Conservation (phyloP, 1,140 invertebrate genomes). For the Drosophila yakuba region DNA sequence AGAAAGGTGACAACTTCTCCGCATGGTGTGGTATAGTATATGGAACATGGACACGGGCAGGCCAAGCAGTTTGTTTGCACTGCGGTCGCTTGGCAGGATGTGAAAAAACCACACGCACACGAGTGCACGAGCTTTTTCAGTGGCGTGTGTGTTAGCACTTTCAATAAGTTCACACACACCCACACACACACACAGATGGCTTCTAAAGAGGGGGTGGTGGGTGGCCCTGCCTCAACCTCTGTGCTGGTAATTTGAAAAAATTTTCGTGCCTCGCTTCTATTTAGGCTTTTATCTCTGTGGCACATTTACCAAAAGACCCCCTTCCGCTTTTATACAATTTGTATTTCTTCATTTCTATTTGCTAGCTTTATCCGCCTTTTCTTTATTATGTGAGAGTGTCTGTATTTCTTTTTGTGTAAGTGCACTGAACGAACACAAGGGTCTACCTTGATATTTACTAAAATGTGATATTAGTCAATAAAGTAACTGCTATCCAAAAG, state of each 20-base stretch:
- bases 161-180: conserved; percentile 62
- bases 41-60: conserved; percentile 47
- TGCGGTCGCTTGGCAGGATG: conserved; percentile 70
- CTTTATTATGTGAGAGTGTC: conserved; percentile 41
- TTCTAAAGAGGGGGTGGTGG: conserved; percentile 6
- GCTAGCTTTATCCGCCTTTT: conserved; percentile 40
- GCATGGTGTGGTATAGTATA: conserved; percentile 6
- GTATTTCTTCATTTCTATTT: conserved; percentile 77
- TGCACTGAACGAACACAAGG: conserved; percentile 1
- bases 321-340: conserved; percentile 71
- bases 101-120: conserved; percentile 16
- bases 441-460: no score
- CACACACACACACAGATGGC: conserved; percentile 19
- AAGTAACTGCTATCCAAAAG: no score
- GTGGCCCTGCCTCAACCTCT: conserved; percentile 35
- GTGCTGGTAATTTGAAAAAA: conserved; percentile 59
- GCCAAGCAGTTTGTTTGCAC: conserved; percentile 72
- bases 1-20: conserved; percentile 66
- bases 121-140: conserved; percentile 23
- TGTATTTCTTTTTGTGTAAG: conserved; percentile 11
- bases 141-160: conserved; percentile 62
- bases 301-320: conserved; percentile 35
- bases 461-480: no score
- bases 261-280: conserved; percentile 76
- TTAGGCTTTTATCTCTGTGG: conserved; percentile 78